Evolutionary conservation across 1,140 invertebrate genomes (phyloP).

Genomic region (Drosophila azteca): DNA sequence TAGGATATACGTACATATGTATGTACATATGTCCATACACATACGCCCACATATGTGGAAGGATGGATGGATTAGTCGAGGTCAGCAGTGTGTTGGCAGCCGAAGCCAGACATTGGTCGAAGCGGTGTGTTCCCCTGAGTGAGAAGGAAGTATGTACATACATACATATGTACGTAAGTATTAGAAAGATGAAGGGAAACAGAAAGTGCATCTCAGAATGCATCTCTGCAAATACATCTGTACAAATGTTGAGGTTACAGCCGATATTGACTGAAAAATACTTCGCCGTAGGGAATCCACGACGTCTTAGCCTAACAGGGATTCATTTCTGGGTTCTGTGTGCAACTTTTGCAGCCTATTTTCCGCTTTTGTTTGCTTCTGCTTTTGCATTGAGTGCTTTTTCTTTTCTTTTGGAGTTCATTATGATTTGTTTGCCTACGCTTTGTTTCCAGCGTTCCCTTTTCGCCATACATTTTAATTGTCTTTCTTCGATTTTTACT

Average conservation of each 20-base stretch:
- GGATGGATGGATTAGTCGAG: conserved; percentile 56
- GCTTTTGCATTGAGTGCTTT: conserved; percentile 5
- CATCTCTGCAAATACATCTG: too few species aligned
- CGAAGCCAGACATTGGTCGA: conserved; percentile 52
- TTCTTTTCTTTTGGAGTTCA: conserved; percentile 2
- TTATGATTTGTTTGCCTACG: conserved; percentile 47
- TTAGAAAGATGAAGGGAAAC: conserved; percentile 7
- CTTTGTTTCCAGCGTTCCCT: conserved; percentile 55
- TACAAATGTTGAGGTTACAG: not conserved
- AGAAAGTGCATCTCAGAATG: too few species aligned
- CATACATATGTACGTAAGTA: not conserved
- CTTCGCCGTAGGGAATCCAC: too few species aligned
- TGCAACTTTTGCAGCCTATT: conserved; percentile 48
- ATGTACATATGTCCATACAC: conserved; percentile 1
- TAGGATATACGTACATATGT: conserved; percentile 16
- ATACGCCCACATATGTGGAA: conserved; percentile 69
- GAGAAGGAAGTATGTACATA: conserved; percentile 3
- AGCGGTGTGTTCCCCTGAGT: not conserved
- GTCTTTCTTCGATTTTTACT: conserved; percentile 77
- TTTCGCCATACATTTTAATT: conserved; percentile 75
- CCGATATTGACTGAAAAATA: conserved; percentile 3
- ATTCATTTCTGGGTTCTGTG: not conserved
- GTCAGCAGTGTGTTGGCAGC: conserved; percentile 30
- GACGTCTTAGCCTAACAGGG: not conserved
- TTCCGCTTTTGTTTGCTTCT: conserved; percentile 38